Evolutionary conservation across 2,888 invertebrate genomes (phyloP).

Genomic region (Morpho helenor): DNA sequence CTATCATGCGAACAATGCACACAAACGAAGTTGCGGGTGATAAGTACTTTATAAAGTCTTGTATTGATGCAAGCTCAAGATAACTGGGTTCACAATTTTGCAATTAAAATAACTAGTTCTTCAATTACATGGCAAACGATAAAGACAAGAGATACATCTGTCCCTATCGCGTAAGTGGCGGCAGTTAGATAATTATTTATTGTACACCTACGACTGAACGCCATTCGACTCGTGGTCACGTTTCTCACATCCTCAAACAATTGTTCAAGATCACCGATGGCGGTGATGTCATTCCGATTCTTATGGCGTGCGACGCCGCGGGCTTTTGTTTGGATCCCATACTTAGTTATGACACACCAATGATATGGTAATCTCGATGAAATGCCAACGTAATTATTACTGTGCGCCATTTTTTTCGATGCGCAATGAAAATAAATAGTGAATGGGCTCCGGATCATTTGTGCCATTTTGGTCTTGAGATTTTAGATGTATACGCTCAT

Average conservation of each 20-base stretch:
- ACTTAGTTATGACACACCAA: constrained; percentile 12
- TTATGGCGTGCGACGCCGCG: constrained; percentile 12
- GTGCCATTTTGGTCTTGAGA: no score
- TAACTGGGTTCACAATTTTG: no score
- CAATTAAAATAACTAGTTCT: no score
- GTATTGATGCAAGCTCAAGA: no score
- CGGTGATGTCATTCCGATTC: constrained; percentile 20
- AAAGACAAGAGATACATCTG: not conserved
- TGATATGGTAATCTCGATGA: constrained; percentile 13
- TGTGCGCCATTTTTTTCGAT: not conserved
- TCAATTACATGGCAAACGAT: not conserved
- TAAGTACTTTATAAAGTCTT: no score
- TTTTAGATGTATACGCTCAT: no score
- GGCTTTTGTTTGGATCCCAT: constrained; percentile 7
- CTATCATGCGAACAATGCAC: no score
- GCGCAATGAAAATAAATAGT: not conserved
- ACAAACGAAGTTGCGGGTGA: no score
- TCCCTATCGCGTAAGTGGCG: constrained; percentile 3
- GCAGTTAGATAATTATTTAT: constrained; percentile 8
- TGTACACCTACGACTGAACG: constrained; percentile 4
- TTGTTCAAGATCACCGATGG: constrained; percentile 12
- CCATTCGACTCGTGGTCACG: constrained; percentile 23
- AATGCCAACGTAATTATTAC: not conserved
- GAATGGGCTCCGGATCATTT: no score
- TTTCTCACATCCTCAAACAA: constrained; percentile 24